phyloP scores from a whole-genome alignment of 2,888 invertebrate genomes.

The Amorpha juglandis region DNA sequence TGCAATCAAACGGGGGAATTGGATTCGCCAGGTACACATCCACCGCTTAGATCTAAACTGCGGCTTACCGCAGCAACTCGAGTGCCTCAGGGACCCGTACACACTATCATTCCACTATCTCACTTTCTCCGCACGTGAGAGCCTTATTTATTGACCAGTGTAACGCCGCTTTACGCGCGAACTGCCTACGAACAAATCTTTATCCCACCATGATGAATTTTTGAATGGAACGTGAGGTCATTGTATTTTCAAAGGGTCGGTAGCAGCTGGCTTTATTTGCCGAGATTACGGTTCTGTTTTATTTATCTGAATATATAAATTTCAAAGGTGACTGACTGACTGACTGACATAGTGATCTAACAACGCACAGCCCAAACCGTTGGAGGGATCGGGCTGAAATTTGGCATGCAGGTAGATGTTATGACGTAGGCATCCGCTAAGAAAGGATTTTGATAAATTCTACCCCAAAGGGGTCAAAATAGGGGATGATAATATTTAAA shows the following conservation, averaged over 20 bases:
- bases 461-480: no score
- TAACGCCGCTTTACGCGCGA: slow-evolving; percentile 51
- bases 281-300: background rate
- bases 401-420: no score
- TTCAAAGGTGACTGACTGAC: no score
- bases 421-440: no score
- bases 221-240: slow-evolving; percentile 41
- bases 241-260: slow-evolving; percentile 39
- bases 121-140: slow-evolving; percentile 58
- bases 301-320: no score
- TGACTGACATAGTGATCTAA: no score
- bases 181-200: slow-evolving; percentile 52
- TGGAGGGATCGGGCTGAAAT: no score
- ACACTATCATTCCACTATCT: slow-evolving; percentile 67
- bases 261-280: background rate
- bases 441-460: no score
- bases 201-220: slow-evolving; percentile 48
- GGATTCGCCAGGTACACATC: slow-evolving; percentile 51
- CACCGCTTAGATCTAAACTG: slow-evolving; percentile 56
- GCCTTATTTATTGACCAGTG: slow-evolving; percentile 64
- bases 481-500: no score
- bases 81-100: slow-evolving; percentile 56
- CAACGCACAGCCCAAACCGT: no score
- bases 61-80: slow-evolving; percentile 58
- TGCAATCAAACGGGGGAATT: slow-evolving; percentile 49